Conservation (phyloP, 2,888 invertebrate genomes). For the Pristionchus entomophagus region DNA sequence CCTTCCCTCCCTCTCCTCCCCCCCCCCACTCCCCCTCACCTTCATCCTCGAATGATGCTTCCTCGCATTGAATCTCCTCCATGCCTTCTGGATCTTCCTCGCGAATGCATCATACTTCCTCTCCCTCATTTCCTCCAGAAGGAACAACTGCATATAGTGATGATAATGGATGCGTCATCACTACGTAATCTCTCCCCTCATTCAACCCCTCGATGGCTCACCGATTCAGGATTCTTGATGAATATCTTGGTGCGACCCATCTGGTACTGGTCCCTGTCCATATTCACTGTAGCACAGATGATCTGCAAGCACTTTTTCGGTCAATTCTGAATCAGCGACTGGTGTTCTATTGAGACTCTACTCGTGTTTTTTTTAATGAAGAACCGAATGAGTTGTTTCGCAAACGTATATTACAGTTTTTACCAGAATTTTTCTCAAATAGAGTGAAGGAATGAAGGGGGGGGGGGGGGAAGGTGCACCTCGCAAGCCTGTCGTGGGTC, state of each 20-base stretch:
- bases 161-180: neutral
- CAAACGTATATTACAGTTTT: no score
- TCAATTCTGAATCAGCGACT: no score
- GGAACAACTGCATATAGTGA: constrained; percentile 80
- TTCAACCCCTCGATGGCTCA: constrained; percentile 79
- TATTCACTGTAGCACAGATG: constrained; percentile 81
- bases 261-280: constrained; percentile 82
- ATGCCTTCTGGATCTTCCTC: constrained; percentile 83
- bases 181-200: neutral
- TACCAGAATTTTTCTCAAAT: no score
- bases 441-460: no score
- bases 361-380: no score
- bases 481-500: constrained; percentile 79
- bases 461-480: no score
- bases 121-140: constrained; percentile 83
- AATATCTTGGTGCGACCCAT: constrained; percentile 83
- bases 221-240: constrained; percentile 83
- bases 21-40: constrained; percentile 76
- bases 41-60: constrained; percentile 81
- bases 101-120: constrained; percentile 83
- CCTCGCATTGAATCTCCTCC: constrained; percentile 82
- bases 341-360: constrained; percentile 29
- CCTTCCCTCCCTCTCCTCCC: no score
- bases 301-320: constrained; percentile 78
- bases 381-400: no score